Evolutionary conservation across 2,113 vertebrate genomes (phyloP).

Genomic region (Carassius carassius): DNA sequence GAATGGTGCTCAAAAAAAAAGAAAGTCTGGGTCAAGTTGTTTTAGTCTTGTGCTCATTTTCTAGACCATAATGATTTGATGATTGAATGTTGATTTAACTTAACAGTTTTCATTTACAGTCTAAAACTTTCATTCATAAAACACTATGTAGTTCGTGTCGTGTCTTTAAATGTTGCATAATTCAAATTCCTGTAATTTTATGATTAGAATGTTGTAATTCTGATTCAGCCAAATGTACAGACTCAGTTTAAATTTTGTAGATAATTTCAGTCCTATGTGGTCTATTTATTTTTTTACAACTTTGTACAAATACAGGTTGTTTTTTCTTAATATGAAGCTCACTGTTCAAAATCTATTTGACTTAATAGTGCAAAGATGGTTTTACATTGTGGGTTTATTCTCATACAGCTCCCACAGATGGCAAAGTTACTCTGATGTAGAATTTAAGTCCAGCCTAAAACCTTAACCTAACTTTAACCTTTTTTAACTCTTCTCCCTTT

Average conservation of each 20-base stretch:
- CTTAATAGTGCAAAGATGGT: background rate
- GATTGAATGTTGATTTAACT: background rate
- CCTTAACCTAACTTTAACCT: background rate
- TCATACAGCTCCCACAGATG: background rate
- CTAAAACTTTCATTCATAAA: background rate
- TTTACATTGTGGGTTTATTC: background rate
- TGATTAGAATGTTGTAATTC: background rate
- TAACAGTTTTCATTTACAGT: background rate
- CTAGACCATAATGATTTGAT: background rate
- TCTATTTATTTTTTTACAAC: background rate
- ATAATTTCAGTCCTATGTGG: background rate
- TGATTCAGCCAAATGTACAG: background rate
- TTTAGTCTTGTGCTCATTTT: background rate
- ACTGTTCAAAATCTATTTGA: background rate
- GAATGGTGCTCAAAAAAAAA: background rate
- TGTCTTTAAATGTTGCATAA: background rate
- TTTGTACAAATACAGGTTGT: background rate
- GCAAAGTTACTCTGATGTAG: background rate
- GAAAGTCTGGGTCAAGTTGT: background rate
- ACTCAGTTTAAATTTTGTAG: background rate
- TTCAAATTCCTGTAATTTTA: background rate
- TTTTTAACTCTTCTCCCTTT: background rate
- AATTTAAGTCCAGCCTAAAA: background rate
- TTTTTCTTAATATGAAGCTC: background rate
- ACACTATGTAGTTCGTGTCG: too few species aligned